Conservation (phyloP, 2,797 vertebrate genomes). For the Stomatorhinus walkeri region DNA sequence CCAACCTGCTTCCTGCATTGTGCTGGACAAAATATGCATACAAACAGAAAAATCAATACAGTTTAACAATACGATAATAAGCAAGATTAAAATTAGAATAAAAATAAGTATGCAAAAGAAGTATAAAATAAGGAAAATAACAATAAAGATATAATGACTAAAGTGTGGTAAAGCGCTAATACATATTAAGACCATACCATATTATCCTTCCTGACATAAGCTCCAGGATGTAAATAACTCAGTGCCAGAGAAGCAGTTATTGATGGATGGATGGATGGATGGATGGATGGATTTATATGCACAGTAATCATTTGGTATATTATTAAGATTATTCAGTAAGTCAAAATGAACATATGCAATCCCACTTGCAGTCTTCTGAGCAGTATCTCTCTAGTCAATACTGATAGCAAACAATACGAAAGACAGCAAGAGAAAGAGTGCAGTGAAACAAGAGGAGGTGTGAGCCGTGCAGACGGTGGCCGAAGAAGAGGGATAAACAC, state of each 20-base stretch:
- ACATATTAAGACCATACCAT: neutral
- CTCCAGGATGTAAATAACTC: neutral
- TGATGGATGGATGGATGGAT: neutral
- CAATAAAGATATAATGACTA: neutral
- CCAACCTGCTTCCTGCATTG: neutral
- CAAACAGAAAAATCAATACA: neutral
- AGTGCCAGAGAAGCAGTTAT: neutral
- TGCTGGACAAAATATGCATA: neutral
- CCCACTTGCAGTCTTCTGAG: neutral
- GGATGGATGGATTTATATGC: neutral
- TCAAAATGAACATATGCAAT: neutral
- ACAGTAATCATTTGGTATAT: neutral
- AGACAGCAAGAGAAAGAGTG: neutral
- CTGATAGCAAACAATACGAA: neutral
- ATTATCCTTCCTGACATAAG: neutral
- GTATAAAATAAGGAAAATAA: neutral
- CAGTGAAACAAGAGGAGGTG: neutral
- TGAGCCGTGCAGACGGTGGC: neutral
- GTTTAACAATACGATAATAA: neutral
- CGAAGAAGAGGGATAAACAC: conserved; percentile 24
- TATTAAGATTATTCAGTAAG: neutral
- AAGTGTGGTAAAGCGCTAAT: neutral
- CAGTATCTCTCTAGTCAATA: neutral
- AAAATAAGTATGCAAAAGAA: neutral
- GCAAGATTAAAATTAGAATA: neutral